phyloP scores from a whole-genome alignment of 2,113 vertebrate species.

The Zeus faber region DNA sequence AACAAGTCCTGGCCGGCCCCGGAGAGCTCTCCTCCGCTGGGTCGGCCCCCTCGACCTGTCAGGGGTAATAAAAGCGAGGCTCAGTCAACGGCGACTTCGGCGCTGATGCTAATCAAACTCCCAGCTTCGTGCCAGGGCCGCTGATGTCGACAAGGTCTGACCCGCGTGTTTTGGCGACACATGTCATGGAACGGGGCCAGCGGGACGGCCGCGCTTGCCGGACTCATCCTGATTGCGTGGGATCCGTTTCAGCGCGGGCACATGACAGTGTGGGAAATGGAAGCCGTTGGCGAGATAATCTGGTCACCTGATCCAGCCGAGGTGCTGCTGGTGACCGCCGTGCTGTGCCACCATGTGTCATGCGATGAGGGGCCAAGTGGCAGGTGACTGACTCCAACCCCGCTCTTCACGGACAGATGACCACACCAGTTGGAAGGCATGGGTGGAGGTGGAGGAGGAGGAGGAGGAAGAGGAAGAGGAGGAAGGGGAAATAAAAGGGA shows the following conservation, averaged over 20 bases:
- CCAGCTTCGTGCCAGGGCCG: too few relatives aligned
- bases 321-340: slow-evolving; percentile 57
- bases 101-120: too few relatives aligned
- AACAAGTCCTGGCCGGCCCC: slow-evolving; percentile 52
- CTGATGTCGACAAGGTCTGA: too few relatives aligned
- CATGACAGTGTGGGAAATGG: slow-evolving; percentile 56
- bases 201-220: neutral
- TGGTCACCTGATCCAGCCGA: slow-evolving; percentile 58
- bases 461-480: neutral
- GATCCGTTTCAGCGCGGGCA: slow-evolving; percentile 44
- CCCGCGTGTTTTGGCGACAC: slow-evolving; percentile 39
- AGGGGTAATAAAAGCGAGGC: slow-evolving; percentile 14
- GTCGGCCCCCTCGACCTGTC: slow-evolving; percentile 26
- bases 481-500: neutral
- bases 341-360: slow-evolving; percentile 63
- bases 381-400: slow-evolving; percentile 56
- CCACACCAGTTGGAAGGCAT: slow-evolving; percentile 26
- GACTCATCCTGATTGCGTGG: slow-evolving; percentile 43
- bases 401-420: slow-evolving; percentile 51
- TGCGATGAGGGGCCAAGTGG: slow-evolving; percentile 55
- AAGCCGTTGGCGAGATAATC: slow-evolving; percentile 51
- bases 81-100: too few relatives aligned
- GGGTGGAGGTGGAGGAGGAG: slow-evolving; percentile 4
- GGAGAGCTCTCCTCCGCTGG: slow-evolving; percentile 31
- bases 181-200: slow-evolving; percentile 25